Evolutionary conservation across 2,888 invertebrate genomes (phyloP).

Genomic region (Ormyrus labotus): DNA sequence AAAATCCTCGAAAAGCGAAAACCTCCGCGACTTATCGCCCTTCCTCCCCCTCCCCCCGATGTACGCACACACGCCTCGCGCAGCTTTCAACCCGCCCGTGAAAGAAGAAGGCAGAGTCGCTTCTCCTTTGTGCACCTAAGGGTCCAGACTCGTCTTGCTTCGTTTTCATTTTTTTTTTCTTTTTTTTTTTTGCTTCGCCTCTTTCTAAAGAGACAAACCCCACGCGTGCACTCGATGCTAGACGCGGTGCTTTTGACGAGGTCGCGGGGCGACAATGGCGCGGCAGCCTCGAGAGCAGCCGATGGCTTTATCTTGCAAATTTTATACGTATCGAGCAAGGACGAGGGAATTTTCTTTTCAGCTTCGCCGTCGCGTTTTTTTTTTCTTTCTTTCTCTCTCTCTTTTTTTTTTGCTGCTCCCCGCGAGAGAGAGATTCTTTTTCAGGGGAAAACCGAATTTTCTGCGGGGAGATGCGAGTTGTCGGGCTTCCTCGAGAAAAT

Average conservation of each 20-base stretch:
- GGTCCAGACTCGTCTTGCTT: slow-evolving; percentile 17
- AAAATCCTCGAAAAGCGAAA: no score
- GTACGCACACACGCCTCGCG: no score
- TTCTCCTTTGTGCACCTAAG: slow-evolving; percentile 28
- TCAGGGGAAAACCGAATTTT: no score
- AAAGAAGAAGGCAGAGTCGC: not conserved
- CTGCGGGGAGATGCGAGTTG: no score
- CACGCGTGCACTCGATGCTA: not conserved
- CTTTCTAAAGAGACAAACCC: not conserved
- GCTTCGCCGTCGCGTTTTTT: no score
- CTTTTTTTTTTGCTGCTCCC: no score
- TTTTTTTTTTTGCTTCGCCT: slow-evolving; percentile 8
- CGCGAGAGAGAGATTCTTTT: not conserved
- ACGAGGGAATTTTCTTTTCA: no score
- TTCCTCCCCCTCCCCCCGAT: no score
- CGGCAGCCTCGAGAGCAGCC: not conserved
- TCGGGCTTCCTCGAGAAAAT: no score
- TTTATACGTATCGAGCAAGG: not conserved
- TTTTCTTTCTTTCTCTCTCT: no score
- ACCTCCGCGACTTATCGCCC: no score
- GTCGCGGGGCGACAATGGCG: not conserved
- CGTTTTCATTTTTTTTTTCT: slow-evolving; percentile 13
- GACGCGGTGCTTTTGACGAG: not conserved
- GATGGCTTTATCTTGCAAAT: slow-evolving; percentile 50
- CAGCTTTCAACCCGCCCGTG: no score